Base-by-base conservation (phyloP, 2,113 vertebrate genomes). In the Lagenorhynchus albirostris region DNA sequence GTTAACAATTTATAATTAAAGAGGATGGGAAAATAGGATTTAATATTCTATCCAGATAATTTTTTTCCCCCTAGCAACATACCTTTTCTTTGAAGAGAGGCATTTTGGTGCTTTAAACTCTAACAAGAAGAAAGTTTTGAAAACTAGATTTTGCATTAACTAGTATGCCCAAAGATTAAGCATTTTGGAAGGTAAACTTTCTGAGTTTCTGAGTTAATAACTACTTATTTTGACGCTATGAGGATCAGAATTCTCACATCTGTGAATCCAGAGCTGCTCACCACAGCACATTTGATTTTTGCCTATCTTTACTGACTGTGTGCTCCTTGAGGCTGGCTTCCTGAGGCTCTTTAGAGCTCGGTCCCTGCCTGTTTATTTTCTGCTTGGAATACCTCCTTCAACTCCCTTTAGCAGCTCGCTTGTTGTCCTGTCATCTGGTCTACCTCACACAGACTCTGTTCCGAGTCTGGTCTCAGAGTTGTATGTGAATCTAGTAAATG, bases 241-340 rank as follows among this genome's bases (percentile, higher is more conserved):
- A 53, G 65, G 70, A 18, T 90, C 55, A 50, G 63, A 62, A 8
- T 84, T 53, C 71, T 63, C 62, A 10, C 14, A 15, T 29, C 74
- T 29, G 12, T 14, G 31, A 20, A 1, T 4, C 2, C 3, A 18
- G 58, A 2, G 6, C 11, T 47, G 33, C 65, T 89, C 31, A 7
- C 20, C 2, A 12, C 8, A 29, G 21, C 2, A 4, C 31, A 0
- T 3, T 60, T 33, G 38, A 53, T 58, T 76, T 41, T 70, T 26
- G 5, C 25, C 0, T 8, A 1, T 7, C 8, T 47, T 44, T 29
- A 25, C 44, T 38, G 7, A 23, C 20, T 2, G 0, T 26, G 17
- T 63, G 62, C 21, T 50, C 29, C n/a, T n/a, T 25, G 36, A 89
- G 63, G 70, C 44, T 23, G 36, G 83, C 63, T 84, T 73, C 82